A percentile compares a stretch with the other conserved stretches of the same genome.
These are phyloP conservation scores for Prorops nasuta DNA, from an alignment of 1,140 invertebrate species.

Conservation along the genomic window DNA sequence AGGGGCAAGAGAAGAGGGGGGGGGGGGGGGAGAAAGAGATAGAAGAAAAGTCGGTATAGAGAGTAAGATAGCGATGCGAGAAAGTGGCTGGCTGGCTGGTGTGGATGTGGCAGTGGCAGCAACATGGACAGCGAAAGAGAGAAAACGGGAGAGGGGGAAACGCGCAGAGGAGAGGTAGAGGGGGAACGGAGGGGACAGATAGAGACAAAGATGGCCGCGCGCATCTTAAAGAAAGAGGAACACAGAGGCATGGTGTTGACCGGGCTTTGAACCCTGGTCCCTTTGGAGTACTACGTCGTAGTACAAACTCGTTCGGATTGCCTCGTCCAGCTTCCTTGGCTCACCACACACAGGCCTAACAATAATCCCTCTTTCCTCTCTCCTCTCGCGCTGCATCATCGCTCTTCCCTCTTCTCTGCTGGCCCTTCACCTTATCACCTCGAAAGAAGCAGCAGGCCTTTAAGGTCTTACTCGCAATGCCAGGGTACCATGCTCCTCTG, in stretches of 20 bases:
- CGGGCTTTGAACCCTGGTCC: conserved; percentile 46
- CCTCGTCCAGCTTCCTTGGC: conserved; percentile 20
- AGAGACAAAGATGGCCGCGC: neutral
- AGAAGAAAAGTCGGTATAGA: no score
- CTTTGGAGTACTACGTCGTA: conserved; percentile 41
- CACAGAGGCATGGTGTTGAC: conserved; percentile 36
- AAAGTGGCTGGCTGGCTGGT: no score
- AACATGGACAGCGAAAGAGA: conserved; percentile 9
- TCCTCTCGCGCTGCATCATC: conserved; percentile 12
- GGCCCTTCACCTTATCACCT: neutral
- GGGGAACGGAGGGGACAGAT: neutral
- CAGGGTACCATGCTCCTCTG: no score
- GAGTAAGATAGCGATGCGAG: conserved; percentile 20
- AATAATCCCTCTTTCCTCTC: conserved; percentile 33
- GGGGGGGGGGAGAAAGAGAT: neutral
- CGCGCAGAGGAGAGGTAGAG: neutral
- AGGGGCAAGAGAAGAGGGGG: neutral
- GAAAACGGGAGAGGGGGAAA: conserved; percentile 12
- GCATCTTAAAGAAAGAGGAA: conserved; percentile 11
- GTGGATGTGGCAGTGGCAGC: no score
- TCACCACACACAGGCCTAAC: no score
- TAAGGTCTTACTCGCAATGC: no score
- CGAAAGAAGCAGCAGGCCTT: no score
- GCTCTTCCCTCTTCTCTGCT: conserved; percentile 1
- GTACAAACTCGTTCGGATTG: conserved; percentile 29